Conservation (phyloP, 2,113 vertebrate genomes). For the Empidonax traillii region DNA sequence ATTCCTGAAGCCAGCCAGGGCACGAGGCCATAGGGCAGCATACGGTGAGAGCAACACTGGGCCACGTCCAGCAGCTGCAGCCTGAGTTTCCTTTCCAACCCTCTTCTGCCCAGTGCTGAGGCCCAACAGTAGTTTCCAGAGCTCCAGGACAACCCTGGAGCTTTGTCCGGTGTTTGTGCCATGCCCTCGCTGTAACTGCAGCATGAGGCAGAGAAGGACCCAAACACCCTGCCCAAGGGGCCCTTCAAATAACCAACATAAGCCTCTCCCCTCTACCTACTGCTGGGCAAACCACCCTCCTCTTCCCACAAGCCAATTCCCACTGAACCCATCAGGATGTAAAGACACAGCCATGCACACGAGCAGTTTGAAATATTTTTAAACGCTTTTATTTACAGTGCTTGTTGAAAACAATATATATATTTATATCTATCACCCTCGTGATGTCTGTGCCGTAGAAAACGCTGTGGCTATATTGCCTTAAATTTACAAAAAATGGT, state of each 20-base stretch:
- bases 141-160: background rate
- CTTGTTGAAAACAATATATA: slow-evolving; percentile 75
- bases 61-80: accelerated
- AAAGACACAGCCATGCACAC: background rate
- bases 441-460: slow-evolving; percentile 71
- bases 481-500: slow-evolving; percentile 71
- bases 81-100: background rate
- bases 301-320: background rate
- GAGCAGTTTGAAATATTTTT: slow-evolving; percentile 38
- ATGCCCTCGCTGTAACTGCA: accelerated
- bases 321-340: background rate
- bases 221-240: accelerated
- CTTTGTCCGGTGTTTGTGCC: accelerated
- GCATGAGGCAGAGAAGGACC: accelerated
- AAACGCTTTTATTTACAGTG: slow-evolving; percentile 75
- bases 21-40: accelerated
- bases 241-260: accelerated
- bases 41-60: accelerated
- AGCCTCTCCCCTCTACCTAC: background rate
- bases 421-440: slow-evolving; percentile 71
- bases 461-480: slow-evolving; percentile 64
- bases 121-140: accelerated
- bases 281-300: background rate
- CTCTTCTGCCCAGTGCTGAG: accelerated
- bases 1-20: background rate